Evolutionary conservation across 2,797 vertebrate species (phyloP).

Genomic region (Microhierax caerulescens): DNA sequence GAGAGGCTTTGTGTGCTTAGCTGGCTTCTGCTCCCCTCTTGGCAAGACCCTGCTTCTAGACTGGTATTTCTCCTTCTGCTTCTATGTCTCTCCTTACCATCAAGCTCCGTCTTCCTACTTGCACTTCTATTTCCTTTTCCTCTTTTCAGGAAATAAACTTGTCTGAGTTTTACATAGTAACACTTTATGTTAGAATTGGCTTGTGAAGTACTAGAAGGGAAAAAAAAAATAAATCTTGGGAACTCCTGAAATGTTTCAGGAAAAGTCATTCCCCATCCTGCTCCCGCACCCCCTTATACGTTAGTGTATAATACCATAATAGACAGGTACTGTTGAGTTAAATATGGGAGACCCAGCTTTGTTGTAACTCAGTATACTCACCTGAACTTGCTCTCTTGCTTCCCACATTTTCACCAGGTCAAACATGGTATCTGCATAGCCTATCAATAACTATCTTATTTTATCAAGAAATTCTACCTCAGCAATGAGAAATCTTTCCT

Average conservation of each 20-base stretch:
- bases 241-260: background rate
- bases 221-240: background rate
- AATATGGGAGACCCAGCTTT: background rate
- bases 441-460: background rate
- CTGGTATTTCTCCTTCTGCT: background rate
- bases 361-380: background rate
- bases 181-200: background rate
- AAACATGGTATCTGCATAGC: background rate
- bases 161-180: background rate
- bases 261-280: background rate
- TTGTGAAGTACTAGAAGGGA: background rate
- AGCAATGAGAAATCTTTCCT: background rate
- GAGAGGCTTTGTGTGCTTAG: background rate
- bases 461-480: background rate
- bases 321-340: background rate
- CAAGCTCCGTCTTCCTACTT: background rate
- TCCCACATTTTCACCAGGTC: background rate
- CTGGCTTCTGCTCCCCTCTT: background rate
- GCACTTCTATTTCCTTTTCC: background rate
- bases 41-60: background rate
- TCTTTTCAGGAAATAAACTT: background rate
- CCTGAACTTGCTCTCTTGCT: background rate
- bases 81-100: background rate
- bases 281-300: accelerated
- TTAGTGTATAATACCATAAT: background rate